These are phyloP conservation scores for Elysia chlorotica DNA, from an alignment of 1,140 invertebrate species.

Conservation along the genomic window DNA sequence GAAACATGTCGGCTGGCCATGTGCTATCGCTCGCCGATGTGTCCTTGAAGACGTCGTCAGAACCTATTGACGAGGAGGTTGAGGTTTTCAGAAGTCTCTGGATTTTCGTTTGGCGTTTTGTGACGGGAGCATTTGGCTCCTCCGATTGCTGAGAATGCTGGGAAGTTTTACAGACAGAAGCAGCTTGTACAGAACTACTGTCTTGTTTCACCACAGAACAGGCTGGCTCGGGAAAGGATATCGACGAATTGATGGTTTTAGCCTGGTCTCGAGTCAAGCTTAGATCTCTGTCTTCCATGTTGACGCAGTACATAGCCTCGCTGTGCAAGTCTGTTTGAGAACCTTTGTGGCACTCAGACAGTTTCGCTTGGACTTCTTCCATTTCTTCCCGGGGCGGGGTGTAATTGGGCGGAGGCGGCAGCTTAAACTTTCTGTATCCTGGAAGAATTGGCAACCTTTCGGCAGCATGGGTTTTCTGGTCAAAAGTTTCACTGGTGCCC, in stretches of 20 bases:
- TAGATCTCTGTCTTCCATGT: constrained; percentile 8
- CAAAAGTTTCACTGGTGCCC: too few species aligned
- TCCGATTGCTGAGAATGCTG: not conserved
- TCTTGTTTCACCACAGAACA: too few species aligned
- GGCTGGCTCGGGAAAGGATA: too few species aligned
- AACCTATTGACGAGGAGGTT: not conserved
- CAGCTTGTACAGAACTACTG: not conserved
- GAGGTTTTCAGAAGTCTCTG: not conserved
- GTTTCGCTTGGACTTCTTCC: not conserved
- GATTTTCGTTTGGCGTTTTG: not conserved
- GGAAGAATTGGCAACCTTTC: too few species aligned
- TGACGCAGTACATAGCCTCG: not conserved
- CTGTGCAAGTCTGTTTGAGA: constrained; percentile 5
- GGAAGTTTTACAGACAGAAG: not conserved
- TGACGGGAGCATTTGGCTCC: not conserved
- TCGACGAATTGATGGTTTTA: too few species aligned
- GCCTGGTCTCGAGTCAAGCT: not conserved
- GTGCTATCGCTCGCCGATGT: not conserved
- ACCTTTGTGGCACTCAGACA: constrained; percentile 13
- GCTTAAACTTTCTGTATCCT: not conserved
- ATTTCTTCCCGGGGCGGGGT: constrained; percentile 8
- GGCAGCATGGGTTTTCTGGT: not conserved
- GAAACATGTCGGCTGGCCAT: not conserved
- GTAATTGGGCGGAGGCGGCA: constrained; percentile 8
- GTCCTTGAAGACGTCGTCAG: not conserved